Evolutionary conservation across 2,888 invertebrate species (phyloP), one percentile per base, ranked within the genome.

Genomic region (Lissocephala sabroskyi): DNA sequence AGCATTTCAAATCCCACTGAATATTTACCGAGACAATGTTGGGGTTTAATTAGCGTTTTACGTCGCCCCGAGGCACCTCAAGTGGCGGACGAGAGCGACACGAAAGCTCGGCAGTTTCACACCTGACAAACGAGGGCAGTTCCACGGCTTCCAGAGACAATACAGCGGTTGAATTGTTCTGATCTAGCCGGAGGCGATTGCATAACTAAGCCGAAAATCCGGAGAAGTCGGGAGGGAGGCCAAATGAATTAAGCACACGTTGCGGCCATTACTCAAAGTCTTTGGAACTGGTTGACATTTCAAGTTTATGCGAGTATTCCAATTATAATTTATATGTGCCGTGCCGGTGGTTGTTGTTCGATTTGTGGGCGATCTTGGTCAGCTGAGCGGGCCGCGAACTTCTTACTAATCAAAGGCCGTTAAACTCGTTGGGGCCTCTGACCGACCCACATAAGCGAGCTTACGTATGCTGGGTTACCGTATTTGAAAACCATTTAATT

Each of bases 301-400:
- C 77, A 47, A 54, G 68, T 65, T 68, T 74, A 57, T 56, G 56
- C 46, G 65, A n/a, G n/a, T n/a, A n/a, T n/a, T n/a, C n/a, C 4
- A 23, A 23, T 23, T 23, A 23, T 23, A 23, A 23, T 23, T 23
- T 23, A 23, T 23, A 23, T 5, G 7, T n/a, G n/a, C n/a, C n/a
- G n/a, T n/a, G n/a, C n/a, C n/a, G n/a, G n/a, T n/a, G n/a, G n/a
- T n/a, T n/a, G n/a, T n/a, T n/a, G n/a, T n/a, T 23, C 23, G 7
- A 23, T 23, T 5, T 23, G 47, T 41, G 47, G 47, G 44, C 49
- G 13, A 32, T 39, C 16, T 50, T 37, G 46, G n/a, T 41, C 45
- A 39, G 41, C 30, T 32, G 49, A 19, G 23, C 23, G 23, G 7
- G 23, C 7, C 7, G 7, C 4, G 23, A 65, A 45, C 62, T 46